Conservation (phyloP, 2,113 vertebrate genomes). For the Chloropsis cyanopogon region DNA sequence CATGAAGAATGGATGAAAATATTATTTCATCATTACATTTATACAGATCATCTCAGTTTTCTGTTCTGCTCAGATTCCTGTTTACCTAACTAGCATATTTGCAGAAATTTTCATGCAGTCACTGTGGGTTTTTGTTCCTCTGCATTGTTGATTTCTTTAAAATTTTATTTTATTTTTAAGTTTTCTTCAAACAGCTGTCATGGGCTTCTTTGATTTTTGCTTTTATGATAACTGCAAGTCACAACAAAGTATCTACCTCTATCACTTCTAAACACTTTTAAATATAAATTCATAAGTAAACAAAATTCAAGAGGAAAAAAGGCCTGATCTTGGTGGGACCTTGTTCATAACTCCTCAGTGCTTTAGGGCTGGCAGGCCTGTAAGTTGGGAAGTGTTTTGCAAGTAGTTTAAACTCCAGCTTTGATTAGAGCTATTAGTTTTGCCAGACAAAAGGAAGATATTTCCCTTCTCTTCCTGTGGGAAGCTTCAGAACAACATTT, state of each 20-base stretch:
- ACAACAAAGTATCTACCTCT: background rate
- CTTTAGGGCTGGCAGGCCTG: background rate
- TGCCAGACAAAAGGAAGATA: slow-evolving; percentile 40
- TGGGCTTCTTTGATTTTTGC: slow-evolving; percentile 19
- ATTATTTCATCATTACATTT: background rate
- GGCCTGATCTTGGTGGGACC: background rate
- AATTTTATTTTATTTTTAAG: background rate
- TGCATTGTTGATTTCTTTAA: background rate
- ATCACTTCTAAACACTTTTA: background rate
- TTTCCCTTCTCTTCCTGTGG: slow-evolving; percentile 39
- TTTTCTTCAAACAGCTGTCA: slow-evolving; percentile 11
- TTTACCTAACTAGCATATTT: background rate
- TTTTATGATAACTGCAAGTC: slow-evolving; percentile 13
- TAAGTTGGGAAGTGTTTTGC: background rate
- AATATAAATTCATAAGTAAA: background rate
- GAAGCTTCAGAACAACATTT: slow-evolving; percentile 40
- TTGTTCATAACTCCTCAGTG: background rate
- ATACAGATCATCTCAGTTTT: background rate
- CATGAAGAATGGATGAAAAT: background rate
- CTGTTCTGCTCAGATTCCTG: background rate
- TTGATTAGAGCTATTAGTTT: slow-evolving; percentile 40
- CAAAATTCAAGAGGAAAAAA: background rate
- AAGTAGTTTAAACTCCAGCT: background rate
- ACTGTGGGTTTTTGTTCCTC: background rate
- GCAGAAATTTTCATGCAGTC: background rate